These are phyloP conservation scores for Prunella himalayana DNA, from an alignment of 2,113 vertebrate species.

Conservation along the genomic window DNA sequence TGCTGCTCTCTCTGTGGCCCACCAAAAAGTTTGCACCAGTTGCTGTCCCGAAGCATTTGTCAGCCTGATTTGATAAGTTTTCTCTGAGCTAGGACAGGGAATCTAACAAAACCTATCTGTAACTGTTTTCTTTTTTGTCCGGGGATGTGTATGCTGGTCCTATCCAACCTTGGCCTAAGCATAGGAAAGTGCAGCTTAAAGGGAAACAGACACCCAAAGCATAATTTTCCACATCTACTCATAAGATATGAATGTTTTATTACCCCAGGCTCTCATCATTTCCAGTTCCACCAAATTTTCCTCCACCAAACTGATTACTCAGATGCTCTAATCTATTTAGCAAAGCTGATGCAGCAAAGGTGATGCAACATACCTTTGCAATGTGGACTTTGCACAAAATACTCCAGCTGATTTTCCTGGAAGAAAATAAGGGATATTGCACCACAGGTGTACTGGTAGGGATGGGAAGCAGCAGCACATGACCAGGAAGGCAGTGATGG, in stretches of 20 bases:
- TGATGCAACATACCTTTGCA: neutral
- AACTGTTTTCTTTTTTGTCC: neutral
- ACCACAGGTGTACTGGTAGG: neutral
- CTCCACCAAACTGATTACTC: neutral
- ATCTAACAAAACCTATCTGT: neutral
- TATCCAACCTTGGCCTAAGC: neutral
- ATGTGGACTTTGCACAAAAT: neutral
- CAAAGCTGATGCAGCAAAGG: neutral
- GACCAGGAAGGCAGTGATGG: neutral
- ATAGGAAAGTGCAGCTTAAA: neutral
- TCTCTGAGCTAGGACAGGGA: neutral
- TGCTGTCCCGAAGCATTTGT: rapidly evolving
- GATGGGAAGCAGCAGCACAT: neutral
- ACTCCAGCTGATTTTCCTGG: neutral
- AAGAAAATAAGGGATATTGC: neutral
- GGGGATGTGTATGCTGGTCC: neutral
- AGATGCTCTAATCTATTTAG: neutral
- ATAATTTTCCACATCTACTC: neutral
- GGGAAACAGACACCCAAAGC: neutral
- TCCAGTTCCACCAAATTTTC: neutral
- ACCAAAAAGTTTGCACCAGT: neutral
- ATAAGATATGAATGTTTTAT: neutral
- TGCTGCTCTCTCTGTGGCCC: neutral
- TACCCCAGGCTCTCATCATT: neutral
- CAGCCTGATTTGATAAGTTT: neutral